Conservation (phyloP, 2,113 vertebrate species). For the Phylloscopus whistleri region DNA sequence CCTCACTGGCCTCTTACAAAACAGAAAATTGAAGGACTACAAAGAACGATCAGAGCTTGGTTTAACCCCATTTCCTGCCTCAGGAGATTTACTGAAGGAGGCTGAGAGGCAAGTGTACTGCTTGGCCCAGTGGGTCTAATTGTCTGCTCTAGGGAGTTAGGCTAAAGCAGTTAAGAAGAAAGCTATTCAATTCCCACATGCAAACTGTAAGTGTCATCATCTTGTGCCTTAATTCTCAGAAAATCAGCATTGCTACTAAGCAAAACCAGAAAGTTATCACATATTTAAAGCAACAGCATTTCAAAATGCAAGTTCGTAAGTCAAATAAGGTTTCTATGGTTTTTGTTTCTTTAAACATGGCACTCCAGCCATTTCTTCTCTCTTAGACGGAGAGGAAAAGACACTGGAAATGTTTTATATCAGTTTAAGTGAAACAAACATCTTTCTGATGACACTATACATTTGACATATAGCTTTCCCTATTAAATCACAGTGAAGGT, state of each 20-base stretch:
- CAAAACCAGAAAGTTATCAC: background rate
- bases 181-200: background rate
- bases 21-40: background rate
- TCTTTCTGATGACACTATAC: background rate
- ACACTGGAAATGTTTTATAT: background rate
- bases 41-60: background rate
- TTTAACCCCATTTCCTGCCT: background rate
- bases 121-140: background rate
- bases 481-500: background rate
- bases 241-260: background rate
- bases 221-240: background rate
- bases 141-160: background rate
- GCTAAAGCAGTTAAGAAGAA: background rate
- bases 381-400: background rate
- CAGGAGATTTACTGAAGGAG: background rate
- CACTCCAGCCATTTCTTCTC: background rate
- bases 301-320: background rate
- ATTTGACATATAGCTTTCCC: background rate
- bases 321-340: background rate
- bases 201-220: background rate
- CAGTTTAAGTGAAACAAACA: constrained; percentile 27
- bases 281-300: background rate
- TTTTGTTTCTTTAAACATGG: background rate
- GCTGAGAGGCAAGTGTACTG: background rate
- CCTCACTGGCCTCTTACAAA: background rate